Percentiles rank a stretch among this genome's conserved stretches.
Conservation (phyloP, 2,797 vertebrate species). For the Chiloscyllium punctatum region DNA sequence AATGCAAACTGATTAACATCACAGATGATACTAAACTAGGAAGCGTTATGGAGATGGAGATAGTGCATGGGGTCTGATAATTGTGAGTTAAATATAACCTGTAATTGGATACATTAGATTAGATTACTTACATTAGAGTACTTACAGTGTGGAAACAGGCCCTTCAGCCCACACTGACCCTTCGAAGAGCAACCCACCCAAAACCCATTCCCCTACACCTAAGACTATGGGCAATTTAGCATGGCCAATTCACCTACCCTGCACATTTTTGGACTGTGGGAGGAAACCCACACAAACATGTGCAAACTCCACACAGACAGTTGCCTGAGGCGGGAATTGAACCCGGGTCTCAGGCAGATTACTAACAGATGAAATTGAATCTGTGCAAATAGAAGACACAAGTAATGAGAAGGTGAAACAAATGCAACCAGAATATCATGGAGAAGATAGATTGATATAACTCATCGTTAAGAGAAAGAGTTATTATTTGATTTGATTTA, state of each 20-base stretch:
- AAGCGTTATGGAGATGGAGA: background rate
- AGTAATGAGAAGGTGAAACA: background rate
- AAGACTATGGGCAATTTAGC: too few relatives aligned
- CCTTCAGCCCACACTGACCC: too few relatives aligned
- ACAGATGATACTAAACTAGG: background rate
- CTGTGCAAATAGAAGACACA: background rate
- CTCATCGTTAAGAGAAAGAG: background rate
- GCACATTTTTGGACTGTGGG: too few relatives aligned
- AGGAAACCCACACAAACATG: too few relatives aligned
- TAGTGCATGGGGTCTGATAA: background rate
- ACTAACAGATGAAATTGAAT: background rate
- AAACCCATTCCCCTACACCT: too few relatives aligned
- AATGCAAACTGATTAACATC: background rate
- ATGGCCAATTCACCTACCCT: too few relatives aligned
- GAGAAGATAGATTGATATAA: background rate
- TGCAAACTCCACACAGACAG: too few relatives aligned
- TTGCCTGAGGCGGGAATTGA: too few relatives aligned
- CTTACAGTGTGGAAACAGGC: too few relatives aligned
- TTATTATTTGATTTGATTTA: background rate
- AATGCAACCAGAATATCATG: background rate
- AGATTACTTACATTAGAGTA: too few relatives aligned
- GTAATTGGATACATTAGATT: background rate
- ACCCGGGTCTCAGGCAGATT: too few relatives aligned
- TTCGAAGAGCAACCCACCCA: too few relatives aligned
- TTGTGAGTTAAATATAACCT: background rate